phyloP scores from a whole-genome alignment of 2,113 vertebrate species.

The Barbus barbus region DNA sequence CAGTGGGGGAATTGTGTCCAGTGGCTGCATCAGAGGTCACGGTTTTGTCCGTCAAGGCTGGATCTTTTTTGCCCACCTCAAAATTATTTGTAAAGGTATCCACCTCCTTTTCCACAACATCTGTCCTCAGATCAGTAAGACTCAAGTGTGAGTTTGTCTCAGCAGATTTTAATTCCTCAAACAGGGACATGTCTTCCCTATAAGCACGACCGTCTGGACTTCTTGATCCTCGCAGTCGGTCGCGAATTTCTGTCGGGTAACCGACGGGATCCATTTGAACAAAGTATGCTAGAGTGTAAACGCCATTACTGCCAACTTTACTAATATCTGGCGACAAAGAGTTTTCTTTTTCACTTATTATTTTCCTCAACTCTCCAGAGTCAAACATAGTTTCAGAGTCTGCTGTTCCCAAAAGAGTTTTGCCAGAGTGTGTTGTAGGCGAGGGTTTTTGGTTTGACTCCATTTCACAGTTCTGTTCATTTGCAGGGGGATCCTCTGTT shows the following conservation, averaged over 20 bases:
- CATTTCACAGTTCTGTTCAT: not conserved
- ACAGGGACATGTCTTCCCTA: conserved; percentile 9
- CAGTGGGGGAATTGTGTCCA: not conserved
- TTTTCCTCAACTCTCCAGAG: not conserved
- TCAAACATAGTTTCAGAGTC: conserved; percentile 3
- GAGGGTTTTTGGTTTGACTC: not conserved
- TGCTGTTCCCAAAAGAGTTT: conserved; percentile 5
- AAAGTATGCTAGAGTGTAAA: conserved; percentile 14
- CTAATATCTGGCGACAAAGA: not conserved
- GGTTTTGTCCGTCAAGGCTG: conserved; percentile 61
- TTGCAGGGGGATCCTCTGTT: not conserved
- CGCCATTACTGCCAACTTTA: not conserved
- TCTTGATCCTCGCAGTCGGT: not conserved
- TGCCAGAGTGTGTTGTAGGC: not conserved
- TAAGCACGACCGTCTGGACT: not conserved
- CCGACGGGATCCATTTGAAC: conserved; percentile 4
- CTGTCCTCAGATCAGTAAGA: conserved; percentile 6
- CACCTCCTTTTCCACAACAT: not conserved
- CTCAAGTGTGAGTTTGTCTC: not conserved
- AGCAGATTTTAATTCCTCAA: conserved; percentile 17
- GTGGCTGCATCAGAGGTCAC: conserved; percentile 50
- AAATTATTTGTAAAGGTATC: not conserved
- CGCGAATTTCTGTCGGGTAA: not conserved
- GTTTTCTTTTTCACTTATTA: not conserved
- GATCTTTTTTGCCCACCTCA: not conserved